Conservation (phyloP, 2,113 vertebrate genomes). For the Labeo catla region DNA sequence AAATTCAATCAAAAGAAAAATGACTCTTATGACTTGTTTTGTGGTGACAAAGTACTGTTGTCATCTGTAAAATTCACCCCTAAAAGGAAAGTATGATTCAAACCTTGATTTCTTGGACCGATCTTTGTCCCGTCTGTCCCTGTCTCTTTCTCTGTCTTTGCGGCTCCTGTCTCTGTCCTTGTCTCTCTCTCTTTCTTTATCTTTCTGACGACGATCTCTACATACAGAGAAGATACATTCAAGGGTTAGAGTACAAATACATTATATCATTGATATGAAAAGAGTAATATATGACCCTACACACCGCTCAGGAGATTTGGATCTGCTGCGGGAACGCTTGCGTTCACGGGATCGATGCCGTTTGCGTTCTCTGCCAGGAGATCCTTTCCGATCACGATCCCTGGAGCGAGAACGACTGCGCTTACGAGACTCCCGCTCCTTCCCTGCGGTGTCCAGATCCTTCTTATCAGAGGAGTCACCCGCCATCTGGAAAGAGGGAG, state of each 20-base stretch:
- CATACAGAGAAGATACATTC: background rate
- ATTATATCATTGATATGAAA: background rate
- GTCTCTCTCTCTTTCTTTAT: slow-evolving; percentile 82
- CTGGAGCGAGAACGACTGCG: slow-evolving; percentile 85
- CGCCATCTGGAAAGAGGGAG: slow-evolving; percentile 82
- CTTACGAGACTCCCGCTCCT: slow-evolving; percentile 84
- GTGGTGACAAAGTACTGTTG: too few species aligned
- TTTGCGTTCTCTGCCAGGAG: slow-evolving; percentile 86
- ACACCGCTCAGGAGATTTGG: slow-evolving; percentile 90
- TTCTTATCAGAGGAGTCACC: slow-evolving; percentile 89
- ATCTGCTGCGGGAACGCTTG: slow-evolving; percentile 82
- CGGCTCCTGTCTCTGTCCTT: slow-evolving; percentile 78
- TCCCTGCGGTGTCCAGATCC: slow-evolving; percentile 83
- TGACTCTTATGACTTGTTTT: too few species aligned
- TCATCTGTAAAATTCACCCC: too few species aligned
- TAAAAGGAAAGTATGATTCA: background rate
- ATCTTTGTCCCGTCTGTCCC: slow-evolving; percentile 88
- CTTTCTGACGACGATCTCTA: slow-evolving; percentile 91
- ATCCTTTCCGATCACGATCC: slow-evolving; percentile 85
- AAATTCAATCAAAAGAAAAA: too few species aligned
- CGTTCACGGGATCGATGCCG: slow-evolving; percentile 89
- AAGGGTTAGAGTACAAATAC: background rate
- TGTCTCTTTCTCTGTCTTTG: slow-evolving; percentile 83
- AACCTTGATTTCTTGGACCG: slow-evolving; percentile 85
- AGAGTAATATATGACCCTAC: background rate